These are phyloP conservation scores for Chloroceryle amazona DNA, from an alignment of 2,797 vertebrate species.

Conservation along the genomic window DNA sequence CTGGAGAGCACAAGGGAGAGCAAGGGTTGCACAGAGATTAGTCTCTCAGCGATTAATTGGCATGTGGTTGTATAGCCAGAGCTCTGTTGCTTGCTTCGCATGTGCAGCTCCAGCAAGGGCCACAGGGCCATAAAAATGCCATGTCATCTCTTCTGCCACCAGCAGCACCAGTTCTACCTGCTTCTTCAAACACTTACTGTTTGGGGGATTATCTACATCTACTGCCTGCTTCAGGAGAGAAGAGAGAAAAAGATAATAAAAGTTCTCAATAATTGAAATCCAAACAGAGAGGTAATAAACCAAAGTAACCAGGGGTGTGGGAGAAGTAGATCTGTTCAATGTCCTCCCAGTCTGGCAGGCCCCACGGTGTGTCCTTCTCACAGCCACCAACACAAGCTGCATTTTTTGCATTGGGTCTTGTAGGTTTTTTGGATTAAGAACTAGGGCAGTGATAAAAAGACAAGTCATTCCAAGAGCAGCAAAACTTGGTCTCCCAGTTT, in stretches of 20 bases:
- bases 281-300: neutral
- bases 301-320: rapidly evolving
- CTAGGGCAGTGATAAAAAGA: neutral
- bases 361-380: neutral
- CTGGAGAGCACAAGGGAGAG: neutral
- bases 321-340: neutral
- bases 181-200: neutral
- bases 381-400: neutral
- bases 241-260: neutral
- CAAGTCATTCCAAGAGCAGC: neutral
- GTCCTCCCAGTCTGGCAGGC: neutral
- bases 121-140: neutral
- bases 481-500: neutral
- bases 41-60: neutral
- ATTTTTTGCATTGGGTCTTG: neutral
- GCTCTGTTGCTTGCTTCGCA: neutral
- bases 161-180: neutral
- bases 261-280: neutral
- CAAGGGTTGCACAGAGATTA: neutral
- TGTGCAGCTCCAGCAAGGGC: neutral
- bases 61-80: neutral
- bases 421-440: neutral
- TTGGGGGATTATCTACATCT: neutral
- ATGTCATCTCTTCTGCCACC: neutral
- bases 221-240: neutral